Percentiles rank a stretch among this genome's conserved stretches.
phyloP scores from a whole-genome alignment of 2,888 invertebrate genomes.

The Polydrusus pterygomalis region DNA sequence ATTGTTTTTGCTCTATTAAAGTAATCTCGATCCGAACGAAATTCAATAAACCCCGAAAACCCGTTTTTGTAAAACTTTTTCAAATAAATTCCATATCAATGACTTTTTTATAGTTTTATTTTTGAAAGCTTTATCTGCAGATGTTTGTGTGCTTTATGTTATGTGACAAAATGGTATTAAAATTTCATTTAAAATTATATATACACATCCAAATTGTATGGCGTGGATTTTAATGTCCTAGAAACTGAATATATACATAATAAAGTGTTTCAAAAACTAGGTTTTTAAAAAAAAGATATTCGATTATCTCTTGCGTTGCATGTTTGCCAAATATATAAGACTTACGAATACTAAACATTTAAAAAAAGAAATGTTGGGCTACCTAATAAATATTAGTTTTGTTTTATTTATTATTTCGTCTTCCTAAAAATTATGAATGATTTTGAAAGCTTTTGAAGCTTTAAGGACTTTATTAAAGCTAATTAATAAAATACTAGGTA shows the following conservation, averaged over 20 bases:
- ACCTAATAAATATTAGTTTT: no score
- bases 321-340: no score
- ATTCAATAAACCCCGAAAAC: slow-evolving; percentile 19
- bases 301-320: no score
- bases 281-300: no score
- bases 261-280: no score
- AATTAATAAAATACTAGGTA: no score
- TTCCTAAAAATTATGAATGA: no score
- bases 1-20: slow-evolving; percentile 10
- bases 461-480: no score
- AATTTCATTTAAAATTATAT: slow-evolving; percentile 2
- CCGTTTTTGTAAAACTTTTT: slow-evolving; percentile 13
- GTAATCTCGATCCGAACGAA: slow-evolving; percentile 2
- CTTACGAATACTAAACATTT: no score
- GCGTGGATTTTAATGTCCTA: background rate
- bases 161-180: background rate
- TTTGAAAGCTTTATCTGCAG: slow-evolving; percentile 17
- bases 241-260: background rate
- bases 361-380: no score
- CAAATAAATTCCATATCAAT: slow-evolving; percentile 11
- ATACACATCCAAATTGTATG: background rate
- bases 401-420: no score
- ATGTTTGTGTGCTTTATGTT: slow-evolving; percentile 4
- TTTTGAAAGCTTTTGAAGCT: no score
- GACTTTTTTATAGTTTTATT: slow-evolving; percentile 20